Base-by-base conservation (phyloP, 1,140 invertebrate genomes). In the Brachionus rubens region DNA sequence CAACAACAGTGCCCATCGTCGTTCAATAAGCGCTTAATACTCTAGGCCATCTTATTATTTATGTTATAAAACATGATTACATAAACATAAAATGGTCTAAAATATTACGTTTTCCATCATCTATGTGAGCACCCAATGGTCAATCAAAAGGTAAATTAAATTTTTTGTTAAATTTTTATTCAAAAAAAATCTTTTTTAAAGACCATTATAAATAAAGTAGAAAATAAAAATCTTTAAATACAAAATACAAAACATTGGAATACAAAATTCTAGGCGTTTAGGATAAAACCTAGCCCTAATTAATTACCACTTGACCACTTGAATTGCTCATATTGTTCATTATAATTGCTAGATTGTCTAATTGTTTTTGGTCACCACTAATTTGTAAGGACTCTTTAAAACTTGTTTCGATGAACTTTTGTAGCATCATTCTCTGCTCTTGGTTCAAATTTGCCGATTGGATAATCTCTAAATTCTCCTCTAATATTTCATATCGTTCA, bases 51-150 rank as follows among this genome's bases (percentile, higher is more conserved):
- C 68, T 72, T 72, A 72, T 50, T 65, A 72, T 72, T 72, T 72
- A 72, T 72, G 68, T 72, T 72, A 54, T 48, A 72, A 65, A 65
- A 7, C n/a, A 26, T 16, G 24, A 36, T 14, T 72, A 72, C 68
- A 72, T 72, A 72, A 72, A 72, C 68, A 72, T 72, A 72, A 72
- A 72, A 72, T 72, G 68, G 68, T 72, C 68, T 72, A 72, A 72
- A 72, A 50, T 50, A 72, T 72, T 36, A 26, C 46, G 68, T 50
- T 72, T 54, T 72, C 50, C 9, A 9, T 41, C 43, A 41, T 65
- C 36, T 1, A 65, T n/a, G 10, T 24, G 33, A 28, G n/a, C 36
- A 33, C 26, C 54, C 30, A 33, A 30, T 10, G 16, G 9, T 16
- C 30, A 5, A 36, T 1, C n/a, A 9, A 7, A 59, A 59, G 54